Base-by-base conservation (phyloP, 1,140 invertebrate genomes). In the Drosophila ambigua region DNA sequence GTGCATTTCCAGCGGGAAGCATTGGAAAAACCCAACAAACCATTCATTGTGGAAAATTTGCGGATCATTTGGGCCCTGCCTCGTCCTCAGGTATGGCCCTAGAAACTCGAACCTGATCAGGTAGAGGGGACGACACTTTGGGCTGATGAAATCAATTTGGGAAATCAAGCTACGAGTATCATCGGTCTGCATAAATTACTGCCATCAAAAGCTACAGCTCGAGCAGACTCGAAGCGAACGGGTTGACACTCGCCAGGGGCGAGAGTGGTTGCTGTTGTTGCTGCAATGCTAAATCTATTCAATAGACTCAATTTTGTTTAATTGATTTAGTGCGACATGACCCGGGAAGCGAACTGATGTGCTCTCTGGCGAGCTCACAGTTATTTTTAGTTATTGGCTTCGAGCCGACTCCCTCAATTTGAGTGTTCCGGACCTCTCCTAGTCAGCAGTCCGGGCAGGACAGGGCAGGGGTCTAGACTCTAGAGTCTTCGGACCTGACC, bases 1-100 rank as follows among this genome's bases (percentile, higher is more conserved):
- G 39, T 15, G 9, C 35, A 44, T 16, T 43, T 23, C 16, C 44
- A 58, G 35, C 39, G 57, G 52, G 44, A 44, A 60, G 49, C 16
- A 41, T 50, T 39, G 77, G 71, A 69, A 85, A 85, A 81, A 78
- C 82, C 83, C 66, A 43, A 48, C 55, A 57, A 46, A 48, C 31
- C 71, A 74, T 71, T 82, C 81, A 85, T 85, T 87, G 83, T 85
- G 82, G 82, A 85, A 82, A 87, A 82, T 87, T 85, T 76, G 83
- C 52, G 78, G 82, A 76, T 78, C 52, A 85, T 77, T 75, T 77
- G 46, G 59, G 45, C 23, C 26, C 53, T 9, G 31, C n/a, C 73
- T 63, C 59, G 58, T 63, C 69, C 52, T 23, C 50, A 53, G 49
- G 52, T 62, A 43, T 20, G 20, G 48, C 15, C 28, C 7, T 31